phyloP scores from a whole-genome alignment of 2,113 vertebrate genomes.

The Tringa solitaria region DNA sequence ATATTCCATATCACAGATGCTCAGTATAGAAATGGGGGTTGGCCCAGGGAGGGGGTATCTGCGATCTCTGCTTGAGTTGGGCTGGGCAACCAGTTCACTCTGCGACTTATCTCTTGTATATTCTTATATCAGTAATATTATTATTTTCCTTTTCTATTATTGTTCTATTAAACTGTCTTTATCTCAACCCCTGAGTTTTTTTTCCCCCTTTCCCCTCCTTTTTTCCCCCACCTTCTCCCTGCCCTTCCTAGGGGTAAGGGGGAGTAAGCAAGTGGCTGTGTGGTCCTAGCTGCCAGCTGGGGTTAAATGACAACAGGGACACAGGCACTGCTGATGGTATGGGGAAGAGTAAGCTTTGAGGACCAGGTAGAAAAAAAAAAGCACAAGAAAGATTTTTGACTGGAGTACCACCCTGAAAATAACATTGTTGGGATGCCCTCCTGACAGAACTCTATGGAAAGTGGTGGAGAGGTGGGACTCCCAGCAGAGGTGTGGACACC shows the following conservation, averaged over 20 bases:
- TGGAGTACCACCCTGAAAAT: too few species aligned
- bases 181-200: neutral
- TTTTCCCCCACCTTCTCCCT: neutral
- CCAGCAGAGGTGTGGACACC: rapidly evolving
- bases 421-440: too few species aligned
- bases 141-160: neutral
- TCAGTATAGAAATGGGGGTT: neutral
- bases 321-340: rapidly evolving
- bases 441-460: neutral
- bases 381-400: neutral
- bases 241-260: neutral
- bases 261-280: neutral
- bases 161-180: neutral
- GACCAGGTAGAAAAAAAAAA: neutral
- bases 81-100: neutral
- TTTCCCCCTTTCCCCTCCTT: neutral
- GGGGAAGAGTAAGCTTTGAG: neutral
- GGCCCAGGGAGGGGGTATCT: neutral
- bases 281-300: neutral
- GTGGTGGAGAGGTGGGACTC: rapidly evolving
- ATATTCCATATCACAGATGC: neutral
- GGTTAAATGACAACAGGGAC: neutral
- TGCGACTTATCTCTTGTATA: neutral
- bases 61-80: neutral
- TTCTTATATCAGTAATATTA: neutral